A percentile compares a stretch with the other conserved stretches of the same genome.
Conservation (phyloP, 2,888 invertebrate species). For the Cancer borealis region DNA sequence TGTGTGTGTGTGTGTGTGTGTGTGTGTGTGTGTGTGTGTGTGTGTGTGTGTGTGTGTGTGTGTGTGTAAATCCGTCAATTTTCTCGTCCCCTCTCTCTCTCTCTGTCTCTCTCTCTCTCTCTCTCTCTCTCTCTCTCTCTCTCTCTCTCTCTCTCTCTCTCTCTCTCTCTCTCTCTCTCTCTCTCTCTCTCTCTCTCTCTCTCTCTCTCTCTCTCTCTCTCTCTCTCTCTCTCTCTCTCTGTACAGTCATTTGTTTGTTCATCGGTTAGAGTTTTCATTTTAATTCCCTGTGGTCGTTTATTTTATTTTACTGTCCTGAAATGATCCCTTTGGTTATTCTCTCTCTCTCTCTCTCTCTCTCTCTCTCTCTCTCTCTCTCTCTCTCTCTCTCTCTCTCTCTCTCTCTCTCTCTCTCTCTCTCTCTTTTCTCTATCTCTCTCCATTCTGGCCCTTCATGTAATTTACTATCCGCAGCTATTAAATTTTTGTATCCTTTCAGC, state of each 20-base stretch:
- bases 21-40: too few relatives aligned
- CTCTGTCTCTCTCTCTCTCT: too few relatives aligned
- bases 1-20: too few relatives aligned
- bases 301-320: not conserved
- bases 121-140: too few relatives aligned
- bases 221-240: not conserved
- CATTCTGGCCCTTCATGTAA: not conserved
- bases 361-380: conserved; percentile 16
- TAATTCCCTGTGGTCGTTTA: conserved; percentile 25
- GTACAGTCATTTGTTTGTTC: not conserved
- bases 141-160: too few relatives aligned
- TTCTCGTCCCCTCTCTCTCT: too few relatives aligned
- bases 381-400: conserved; percentile 40
- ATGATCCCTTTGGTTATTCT: not conserved
- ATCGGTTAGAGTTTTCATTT: not conserved
- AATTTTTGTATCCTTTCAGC: conserved; percentile 34
- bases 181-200: conserved; percentile 8
- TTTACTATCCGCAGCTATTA: not conserved
- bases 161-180: not conserved
- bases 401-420: not conserved
- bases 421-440: conserved; percentile 29
- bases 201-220: not conserved
- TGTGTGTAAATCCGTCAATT: too few relatives aligned
- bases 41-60: too few relatives aligned
- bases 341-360: conserved; percentile 27